These are phyloP conservation scores for Myotis lucifugus DNA, from an alignment of 2,113 vertebrate genomes.

Conservation along the genomic window DNA sequence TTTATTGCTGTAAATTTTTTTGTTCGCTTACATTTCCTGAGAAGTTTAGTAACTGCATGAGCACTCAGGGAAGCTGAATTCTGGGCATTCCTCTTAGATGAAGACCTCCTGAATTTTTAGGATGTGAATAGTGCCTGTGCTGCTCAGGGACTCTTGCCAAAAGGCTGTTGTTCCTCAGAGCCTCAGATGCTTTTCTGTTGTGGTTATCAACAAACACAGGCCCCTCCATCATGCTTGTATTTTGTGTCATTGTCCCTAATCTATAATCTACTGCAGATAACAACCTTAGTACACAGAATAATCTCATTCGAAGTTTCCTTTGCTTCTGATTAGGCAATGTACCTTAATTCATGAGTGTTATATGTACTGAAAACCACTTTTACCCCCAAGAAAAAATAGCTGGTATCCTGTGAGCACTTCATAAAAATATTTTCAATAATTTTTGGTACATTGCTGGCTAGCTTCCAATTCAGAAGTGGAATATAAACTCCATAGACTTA, in stretches of 20 bases:
- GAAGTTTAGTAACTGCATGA: background rate
- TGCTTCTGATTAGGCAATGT: background rate
- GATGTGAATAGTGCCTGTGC: background rate
- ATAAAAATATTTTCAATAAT: background rate
- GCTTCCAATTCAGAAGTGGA: background rate
- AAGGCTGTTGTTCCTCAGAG: background rate
- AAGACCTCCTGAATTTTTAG: background rate
- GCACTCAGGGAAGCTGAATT: background rate
- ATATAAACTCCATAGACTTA: background rate
- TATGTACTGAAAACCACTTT: background rate
- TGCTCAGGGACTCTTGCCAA: background rate
- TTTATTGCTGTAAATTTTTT: background rate
- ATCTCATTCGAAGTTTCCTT: background rate
- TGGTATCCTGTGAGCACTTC: background rate
- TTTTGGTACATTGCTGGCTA: background rate
- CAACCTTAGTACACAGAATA: background rate
- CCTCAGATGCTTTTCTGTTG: background rate
- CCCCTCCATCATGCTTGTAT: background rate
- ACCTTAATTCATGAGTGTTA: background rate
- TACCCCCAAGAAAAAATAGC: conserved; percentile 17
- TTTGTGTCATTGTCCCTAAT: background rate
- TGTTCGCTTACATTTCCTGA: background rate
- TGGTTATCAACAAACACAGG: background rate
- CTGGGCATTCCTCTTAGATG: background rate
- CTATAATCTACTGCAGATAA: background rate